Base-by-base conservation (phyloP, 2,888 invertebrate species). In the Autographa pulchrina region DNA sequence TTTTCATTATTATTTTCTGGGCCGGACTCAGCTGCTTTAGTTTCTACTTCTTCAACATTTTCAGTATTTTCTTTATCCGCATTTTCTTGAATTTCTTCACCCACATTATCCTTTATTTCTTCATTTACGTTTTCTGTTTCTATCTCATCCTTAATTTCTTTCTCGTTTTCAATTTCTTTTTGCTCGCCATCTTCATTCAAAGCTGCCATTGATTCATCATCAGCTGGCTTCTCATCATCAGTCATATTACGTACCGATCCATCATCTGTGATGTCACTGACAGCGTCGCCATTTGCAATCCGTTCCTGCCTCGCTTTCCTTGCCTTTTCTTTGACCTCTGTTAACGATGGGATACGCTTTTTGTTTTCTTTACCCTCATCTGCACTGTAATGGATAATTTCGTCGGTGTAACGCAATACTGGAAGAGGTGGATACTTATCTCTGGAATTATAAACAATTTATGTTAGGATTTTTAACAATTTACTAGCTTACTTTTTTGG, bases 371-470 rank as follows among this genome's bases (percentile, higher is more conserved):
- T 56, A 32, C 75, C 65, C 16, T 70, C 78, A 20, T 82, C 84
- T 68, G 66, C 83, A 25, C 83, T 73, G 25, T 83, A 83, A 7
- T 80, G 79, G 54, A 87, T 68, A 60, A 89, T 73, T 60, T 87
- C 89, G 0, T 90, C 88, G 35, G 86, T 83, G 58, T 81, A 83
- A 75, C 87, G 85, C 5, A 88, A 35, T n/a, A 74, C 60, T 6
- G 91, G 88, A 54, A 85, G 78, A 11, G 83, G 81, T 11, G 90
- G 81, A 72, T 90, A 92, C 66, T 88, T 88, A 8, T 90, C 90
- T 74, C 92, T 92, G 84, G 3, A 87, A 91, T 65, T 52, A 13
- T 70, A 67, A 70, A 70, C 8, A 20, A 32, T 64, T 62, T 14
- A 58, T 14, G 20, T 35, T 56, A 25, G 18, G 8, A 14, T 35